These are phyloP conservation scores for Dioctria linearis DNA, from an alignment of 2,888 invertebrate species.

Conservation along the genomic window DNA sequence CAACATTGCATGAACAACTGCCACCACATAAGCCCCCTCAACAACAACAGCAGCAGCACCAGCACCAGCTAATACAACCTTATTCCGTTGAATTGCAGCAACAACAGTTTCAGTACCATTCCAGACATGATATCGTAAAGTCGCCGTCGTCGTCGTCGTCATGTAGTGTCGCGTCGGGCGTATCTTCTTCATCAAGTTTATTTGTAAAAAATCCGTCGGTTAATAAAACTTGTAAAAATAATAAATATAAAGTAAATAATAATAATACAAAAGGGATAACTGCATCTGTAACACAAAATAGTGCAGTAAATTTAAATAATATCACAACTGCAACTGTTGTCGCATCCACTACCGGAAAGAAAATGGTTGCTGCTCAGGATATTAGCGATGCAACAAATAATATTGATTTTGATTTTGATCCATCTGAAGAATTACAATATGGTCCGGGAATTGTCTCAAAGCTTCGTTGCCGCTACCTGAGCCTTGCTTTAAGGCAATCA, in stretches of 20 bases:
- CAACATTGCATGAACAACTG: constrained; percentile 9
- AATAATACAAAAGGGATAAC: constrained; percentile 5
- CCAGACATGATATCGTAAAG: constrained; percentile 68
- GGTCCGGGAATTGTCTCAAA: constrained; percentile 94
- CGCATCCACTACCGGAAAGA: constrained; percentile 61
- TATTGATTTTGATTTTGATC: constrained; percentile 69
- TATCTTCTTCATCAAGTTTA: background rate
- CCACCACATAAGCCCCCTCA: background rate
- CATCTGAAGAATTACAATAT: constrained; percentile 87
- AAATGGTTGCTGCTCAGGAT: constrained; percentile 73
- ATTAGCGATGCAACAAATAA: constrained; percentile 52
- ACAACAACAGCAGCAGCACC: background rate
- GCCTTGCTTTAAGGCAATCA: constrained; percentile 85
- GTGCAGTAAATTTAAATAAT: constrained; percentile 58
- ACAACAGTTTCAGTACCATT: constrained; percentile 65
- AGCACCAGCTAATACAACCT: constrained; percentile 32
- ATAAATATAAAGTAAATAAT: constrained; percentile 35
- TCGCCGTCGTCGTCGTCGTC: constrained; percentile 61
- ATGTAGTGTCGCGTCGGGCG: constrained; percentile 51
- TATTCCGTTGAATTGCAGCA: constrained; percentile 31
- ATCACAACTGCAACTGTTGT: no score
- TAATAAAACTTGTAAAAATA: constrained; percentile 42
- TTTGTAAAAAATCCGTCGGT: constrained; percentile 57
- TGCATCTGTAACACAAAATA: background rate
- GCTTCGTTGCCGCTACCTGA: constrained; percentile 88